phyloP scores from a whole-genome alignment of 2,113 vertebrate genomes.

The Pelodiscus sinensis region DNA sequence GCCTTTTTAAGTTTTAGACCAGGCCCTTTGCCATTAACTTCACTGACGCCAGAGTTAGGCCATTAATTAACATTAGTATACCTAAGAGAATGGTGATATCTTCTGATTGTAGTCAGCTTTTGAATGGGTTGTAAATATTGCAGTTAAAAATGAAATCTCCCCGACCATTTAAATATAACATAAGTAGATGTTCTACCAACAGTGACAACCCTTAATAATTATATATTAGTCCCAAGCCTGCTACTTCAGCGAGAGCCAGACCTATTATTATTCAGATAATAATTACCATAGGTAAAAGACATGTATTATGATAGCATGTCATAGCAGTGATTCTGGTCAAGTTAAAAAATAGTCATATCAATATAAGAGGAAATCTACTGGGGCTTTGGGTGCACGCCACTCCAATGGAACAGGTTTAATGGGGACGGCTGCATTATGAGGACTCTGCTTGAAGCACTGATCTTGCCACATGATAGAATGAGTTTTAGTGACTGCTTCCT shows the following conservation, averaged over 20 bases:
- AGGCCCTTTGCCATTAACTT: neutral
- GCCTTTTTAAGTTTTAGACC: neutral
- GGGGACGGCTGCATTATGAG: neutral
- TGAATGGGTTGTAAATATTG: neutral
- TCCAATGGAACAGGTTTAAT: neutral
- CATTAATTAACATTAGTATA: neutral
- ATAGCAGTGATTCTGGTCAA: neutral
- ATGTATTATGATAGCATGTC: neutral
- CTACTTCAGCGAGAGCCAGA: neutral
- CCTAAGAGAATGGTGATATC: neutral
- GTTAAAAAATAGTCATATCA: neutral
- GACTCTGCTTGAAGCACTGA: neutral
- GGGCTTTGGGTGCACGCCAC: neutral
- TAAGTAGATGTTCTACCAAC: neutral
- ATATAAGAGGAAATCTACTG: neutral
- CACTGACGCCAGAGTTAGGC: neutral
- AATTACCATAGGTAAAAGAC: neutral
- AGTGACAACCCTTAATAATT: neutral
- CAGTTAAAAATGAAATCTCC: neutral
- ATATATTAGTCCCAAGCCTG: neutral
- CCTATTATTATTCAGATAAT: neutral
- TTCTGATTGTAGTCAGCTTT: neutral
- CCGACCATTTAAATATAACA: neutral
- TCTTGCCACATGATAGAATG: neutral
- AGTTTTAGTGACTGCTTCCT: neutral